phyloP scores from a whole-genome alignment of 2,113 vertebrate genomes.

The Neomonachus schauinslandi region DNA sequence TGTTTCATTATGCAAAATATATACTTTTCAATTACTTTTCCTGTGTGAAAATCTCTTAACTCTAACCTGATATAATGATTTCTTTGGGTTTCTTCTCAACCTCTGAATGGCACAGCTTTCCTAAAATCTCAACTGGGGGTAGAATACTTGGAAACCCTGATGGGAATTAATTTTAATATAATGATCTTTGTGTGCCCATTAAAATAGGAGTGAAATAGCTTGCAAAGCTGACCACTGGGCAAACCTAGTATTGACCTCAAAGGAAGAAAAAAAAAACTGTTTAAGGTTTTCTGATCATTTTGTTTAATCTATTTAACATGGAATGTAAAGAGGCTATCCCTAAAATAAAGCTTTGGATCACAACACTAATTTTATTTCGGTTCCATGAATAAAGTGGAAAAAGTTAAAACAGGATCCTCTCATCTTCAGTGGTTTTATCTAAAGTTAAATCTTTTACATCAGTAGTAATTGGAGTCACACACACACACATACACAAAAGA shows the following conservation, averaged over 20 bases:
- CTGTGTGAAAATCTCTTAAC: slow-evolving; percentile 84
- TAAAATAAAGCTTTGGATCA: slow-evolving; percentile 77
- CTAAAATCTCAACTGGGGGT: slow-evolving; percentile 90
- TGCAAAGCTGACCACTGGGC: slow-evolving; percentile 85
- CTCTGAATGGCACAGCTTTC: slow-evolving; percentile 81
- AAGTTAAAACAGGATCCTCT: slow-evolving; percentile 57
- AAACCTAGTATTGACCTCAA: slow-evolving; percentile 84
- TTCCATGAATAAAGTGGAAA: slow-evolving; percentile 73
- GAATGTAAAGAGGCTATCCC: slow-evolving; percentile 78
- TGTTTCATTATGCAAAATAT: slow-evolving; percentile 89
- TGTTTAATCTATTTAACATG: slow-evolving; percentile 81
- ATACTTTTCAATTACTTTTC: slow-evolving; percentile 88
- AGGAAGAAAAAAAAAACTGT: slow-evolving; percentile 74
- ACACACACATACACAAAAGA: neutral
- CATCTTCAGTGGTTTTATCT: slow-evolving; percentile 65
- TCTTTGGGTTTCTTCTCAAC: slow-evolving; percentile 86
- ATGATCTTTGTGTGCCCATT: slow-evolving; percentile 87
- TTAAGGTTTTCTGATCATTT: slow-evolving; percentile 85
- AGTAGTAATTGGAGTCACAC: neutral
- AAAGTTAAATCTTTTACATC: slow-evolving; percentile 64
- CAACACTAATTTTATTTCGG: slow-evolving; percentile 72
- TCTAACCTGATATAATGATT: slow-evolving; percentile 86
- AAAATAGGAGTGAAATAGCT: slow-evolving; percentile 83
- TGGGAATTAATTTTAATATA: slow-evolving; percentile 85
- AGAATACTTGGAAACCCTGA: slow-evolving; percentile 84